Evolutionary conservation across 2,888 invertebrate genomes (phyloP).

Genomic region (Tipula vernalis): DNA sequence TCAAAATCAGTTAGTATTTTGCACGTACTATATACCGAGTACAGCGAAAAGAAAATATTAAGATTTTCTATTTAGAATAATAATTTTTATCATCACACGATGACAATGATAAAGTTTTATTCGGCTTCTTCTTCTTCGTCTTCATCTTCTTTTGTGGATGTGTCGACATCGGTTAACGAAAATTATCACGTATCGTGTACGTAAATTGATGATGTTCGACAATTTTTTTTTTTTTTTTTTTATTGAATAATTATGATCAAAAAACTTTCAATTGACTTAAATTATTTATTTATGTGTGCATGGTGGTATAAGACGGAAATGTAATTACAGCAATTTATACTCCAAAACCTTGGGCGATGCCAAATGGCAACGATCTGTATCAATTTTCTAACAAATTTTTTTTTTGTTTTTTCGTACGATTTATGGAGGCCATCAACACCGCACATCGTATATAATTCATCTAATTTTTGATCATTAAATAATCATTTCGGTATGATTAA

Average conservation of each 20-base stretch:
- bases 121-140: background rate
- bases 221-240: background rate
- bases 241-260: background rate
- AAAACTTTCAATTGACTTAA: background rate
- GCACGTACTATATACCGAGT: background rate
- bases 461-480: background rate
- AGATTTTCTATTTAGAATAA: constrained; percentile 4
- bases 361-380: background rate
- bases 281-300: background rate
- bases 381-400: background rate
- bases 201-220: background rate
- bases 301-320: background rate
- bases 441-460: background rate
- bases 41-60: background rate
- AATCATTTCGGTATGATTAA: background rate
- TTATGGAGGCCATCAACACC: background rate
- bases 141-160: background rate
- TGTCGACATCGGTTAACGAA: background rate
- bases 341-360: background rate
- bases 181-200: background rate
- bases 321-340: background rate
- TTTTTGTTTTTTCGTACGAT: too few species aligned
- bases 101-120: background rate
- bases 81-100: background rate
- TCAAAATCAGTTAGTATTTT: background rate